Percentiles rank a stretch among this genome's conserved stretches.
phyloP scores from a whole-genome alignment of 2,888 invertebrate species.

The Hirtodrosophila duncani region DNA sequence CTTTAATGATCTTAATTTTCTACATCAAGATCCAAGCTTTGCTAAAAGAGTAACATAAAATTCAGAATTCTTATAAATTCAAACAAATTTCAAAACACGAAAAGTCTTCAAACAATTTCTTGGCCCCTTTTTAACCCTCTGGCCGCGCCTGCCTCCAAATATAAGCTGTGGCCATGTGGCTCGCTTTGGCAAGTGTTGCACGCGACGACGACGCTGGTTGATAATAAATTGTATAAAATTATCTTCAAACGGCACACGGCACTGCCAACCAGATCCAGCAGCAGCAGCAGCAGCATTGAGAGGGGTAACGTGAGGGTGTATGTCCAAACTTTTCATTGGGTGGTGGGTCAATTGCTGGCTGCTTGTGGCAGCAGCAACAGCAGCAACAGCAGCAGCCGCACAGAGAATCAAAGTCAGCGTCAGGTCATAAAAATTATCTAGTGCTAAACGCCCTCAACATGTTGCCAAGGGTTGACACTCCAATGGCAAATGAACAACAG shows the following conservation, averaged over 20 bases:
- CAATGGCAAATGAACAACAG: background rate
- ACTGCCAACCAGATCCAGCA: no score
- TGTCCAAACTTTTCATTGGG: slow-evolving; percentile 34
- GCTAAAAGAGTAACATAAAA: no score
- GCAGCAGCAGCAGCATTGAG: background rate
- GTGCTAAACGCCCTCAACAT: slow-evolving; percentile 58
- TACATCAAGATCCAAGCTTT: no score
- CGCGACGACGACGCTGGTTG: slow-evolving; percentile 61
- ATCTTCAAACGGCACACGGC: slow-evolving; percentile 62
- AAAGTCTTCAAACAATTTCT: no score
- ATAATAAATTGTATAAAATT: slow-evolving; percentile 69
- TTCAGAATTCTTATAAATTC: no score
- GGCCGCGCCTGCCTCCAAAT: no score
- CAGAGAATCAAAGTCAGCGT: slow-evolving; percentile 37
- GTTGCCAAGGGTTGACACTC: slow-evolving; percentile 51
- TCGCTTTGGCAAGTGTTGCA: slow-evolving; percentile 68
- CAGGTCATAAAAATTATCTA: slow-evolving; percentile 68
- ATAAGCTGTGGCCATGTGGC: slow-evolving; percentile 19
- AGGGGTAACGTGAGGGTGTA: slow-evolving; percentile 16
- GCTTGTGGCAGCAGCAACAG: slow-evolving; percentile 47
- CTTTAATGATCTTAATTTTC: no score
- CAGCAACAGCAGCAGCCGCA: slow-evolving; percentile 26
- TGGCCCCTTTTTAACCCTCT: no score
- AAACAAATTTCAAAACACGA: no score
- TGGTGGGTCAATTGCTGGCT: slow-evolving; percentile 60